A percentile compares a stretch with the other conserved stretches of the same genome.
Conservation (phyloP, 2,888 invertebrate species). For the Stomorhina lunata region DNA sequence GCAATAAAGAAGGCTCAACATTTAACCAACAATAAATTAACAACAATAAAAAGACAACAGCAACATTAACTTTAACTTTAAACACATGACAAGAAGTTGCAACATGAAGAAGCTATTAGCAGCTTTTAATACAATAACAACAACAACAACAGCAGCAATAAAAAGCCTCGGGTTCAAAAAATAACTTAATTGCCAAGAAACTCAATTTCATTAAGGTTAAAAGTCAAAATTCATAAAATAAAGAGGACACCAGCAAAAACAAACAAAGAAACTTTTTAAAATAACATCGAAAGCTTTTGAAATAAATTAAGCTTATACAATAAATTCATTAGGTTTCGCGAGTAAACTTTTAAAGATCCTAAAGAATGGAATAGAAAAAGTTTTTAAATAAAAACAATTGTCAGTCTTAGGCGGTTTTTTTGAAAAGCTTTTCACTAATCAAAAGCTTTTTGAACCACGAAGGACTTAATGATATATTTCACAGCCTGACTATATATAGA, state of each 20-base stretch:
- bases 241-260: conserved; percentile 2
- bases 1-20: conserved; percentile 15
- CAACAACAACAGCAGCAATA: conserved; percentile 12
- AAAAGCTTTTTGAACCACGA: too few relatives aligned
- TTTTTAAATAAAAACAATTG: too few relatives aligned
- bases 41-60: background rate
- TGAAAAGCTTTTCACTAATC: too few relatives aligned
- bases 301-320: too few relatives aligned
- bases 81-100: conserved; percentile 23
- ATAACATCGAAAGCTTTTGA: too few relatives aligned
- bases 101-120: conserved; percentile 13
- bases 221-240: conserved; percentile 19
- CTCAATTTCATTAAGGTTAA: conserved; percentile 18
- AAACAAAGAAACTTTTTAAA: conserved; percentile 21
- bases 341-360: too few relatives aligned
- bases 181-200: conserved; percentile 51
- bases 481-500: too few relatives aligned
- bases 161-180: conserved; percentile 26
- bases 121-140: background rate
- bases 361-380: too few relatives aligned
- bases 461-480: too few relatives aligned
- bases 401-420: too few relatives aligned
- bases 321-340: too few relatives aligned
- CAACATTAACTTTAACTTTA: background rate
- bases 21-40: background rate